These are phyloP conservation scores for Danaus melanippus DNA, from an alignment of 1,140 invertebrate genomes.

Conservation along the genomic window DNA sequence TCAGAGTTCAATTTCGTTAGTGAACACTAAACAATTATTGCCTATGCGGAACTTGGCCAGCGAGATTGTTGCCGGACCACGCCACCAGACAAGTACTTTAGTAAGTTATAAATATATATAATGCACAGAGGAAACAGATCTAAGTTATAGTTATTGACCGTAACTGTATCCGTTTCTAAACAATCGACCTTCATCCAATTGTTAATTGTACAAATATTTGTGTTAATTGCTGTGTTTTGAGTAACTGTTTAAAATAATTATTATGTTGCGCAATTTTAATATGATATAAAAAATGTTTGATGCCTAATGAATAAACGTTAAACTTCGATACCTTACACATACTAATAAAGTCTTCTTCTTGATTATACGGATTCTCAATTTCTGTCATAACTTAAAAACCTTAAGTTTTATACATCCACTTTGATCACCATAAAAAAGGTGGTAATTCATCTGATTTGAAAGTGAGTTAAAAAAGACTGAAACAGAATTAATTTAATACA, in stretches of 20 bases:
- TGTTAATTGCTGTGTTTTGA: conserved; percentile 4
- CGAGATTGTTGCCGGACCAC: conserved; percentile 22
- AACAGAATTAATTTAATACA: too few species aligned
- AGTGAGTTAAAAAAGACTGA: too few species aligned
- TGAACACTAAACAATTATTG: conserved; percentile 25
- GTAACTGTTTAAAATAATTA: conserved; percentile 2
- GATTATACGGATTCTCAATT: too few species aligned
- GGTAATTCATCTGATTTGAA: too few species aligned
- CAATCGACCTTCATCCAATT: conserved; percentile 16
- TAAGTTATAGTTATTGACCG: conserved; percentile 16
- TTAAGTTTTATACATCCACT: too few species aligned
- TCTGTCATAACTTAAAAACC: too few species aligned
- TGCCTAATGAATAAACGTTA: background rate
- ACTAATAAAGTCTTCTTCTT: background rate
- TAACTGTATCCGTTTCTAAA: conserved; percentile 22
- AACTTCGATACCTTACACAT: background rate
- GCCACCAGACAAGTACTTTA: conserved; percentile 15
- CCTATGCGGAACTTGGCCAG: conserved; percentile 47
- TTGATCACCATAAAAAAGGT: too few species aligned
- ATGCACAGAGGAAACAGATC: conserved; percentile 20
- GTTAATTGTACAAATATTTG: too few species aligned
- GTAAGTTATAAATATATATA: conserved; percentile 16
- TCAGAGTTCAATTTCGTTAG: conserved; percentile 55
- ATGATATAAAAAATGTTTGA: conserved; percentile 2
- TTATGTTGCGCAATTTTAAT: background rate